Evolutionary conservation across 2,888 invertebrate genomes (phyloP), one percentile per base, ranked within the genome.

Genomic region (Ametastegia equiseti): DNA sequence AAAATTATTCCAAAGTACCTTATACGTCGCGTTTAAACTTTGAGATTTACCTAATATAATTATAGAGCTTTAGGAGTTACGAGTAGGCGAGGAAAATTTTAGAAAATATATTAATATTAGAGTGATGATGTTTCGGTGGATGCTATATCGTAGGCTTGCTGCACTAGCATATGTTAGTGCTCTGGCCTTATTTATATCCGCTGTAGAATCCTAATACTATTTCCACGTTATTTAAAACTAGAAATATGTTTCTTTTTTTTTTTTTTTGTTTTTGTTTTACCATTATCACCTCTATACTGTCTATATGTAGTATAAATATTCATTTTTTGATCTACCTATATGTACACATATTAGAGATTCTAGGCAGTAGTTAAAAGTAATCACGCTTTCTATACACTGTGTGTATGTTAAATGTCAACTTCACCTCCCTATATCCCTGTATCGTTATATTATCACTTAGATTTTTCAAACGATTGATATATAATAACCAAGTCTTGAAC

Each of bases 141-240:
- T 89, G 90, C 90, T 90, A 90, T 90, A 90, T 90, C 89, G 88
- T 88, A 89, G 90, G 88, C 90, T 89, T 90, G 90, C 90, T 90
- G 90, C 90, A 89, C 84, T 86, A 85, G 86, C 86, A 57, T 78
- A 84, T 85, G 86, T 86, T 85, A 85, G 81, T 83, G 84, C 82
- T n/a, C n/a, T 82, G 82, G 71, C 83, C 83, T 27, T 33, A 36
- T 54, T n/a, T n/a, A n/a, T 19, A 36, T 30, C 36, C 73, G 73
- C 73, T 73, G 50, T 73, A 73, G 50, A 73, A 50, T 50, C 73
- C 42, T 65, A 33, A 11, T 54, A n/a, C 1, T n/a, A 15, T 2
- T 36, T 50, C 50, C 71, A 36, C 11, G 19, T 71, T 9, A 45
- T 67, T 54, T 54, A 9, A n/a, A 36, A 11, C 23, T 73, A 19